Evolutionary conservation across 2,888 invertebrate genomes (phyloP), one percentile per base, ranked within the genome.

Genomic region (Alcis repandata): DNA sequence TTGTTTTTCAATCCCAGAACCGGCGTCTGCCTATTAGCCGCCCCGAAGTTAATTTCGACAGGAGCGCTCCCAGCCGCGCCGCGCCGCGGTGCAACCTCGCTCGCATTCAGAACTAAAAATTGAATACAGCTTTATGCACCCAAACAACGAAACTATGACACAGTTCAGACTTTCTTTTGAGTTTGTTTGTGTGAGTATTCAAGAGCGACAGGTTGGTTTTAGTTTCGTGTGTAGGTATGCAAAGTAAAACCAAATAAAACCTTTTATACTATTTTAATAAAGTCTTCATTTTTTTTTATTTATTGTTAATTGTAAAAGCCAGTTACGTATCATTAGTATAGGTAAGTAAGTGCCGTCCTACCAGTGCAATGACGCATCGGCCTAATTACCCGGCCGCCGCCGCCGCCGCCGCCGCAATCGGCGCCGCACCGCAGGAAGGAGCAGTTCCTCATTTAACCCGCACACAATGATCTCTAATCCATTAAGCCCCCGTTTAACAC

Each of bases 131-230:
- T 71, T 63, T 32, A 54, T 65, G 64, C 67, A 57, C 61, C 63
- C 61, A 40, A 61, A 66, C 60, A 69, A 66, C 63, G 65, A 66
- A 63, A 59, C 61, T 66, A 62, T 65, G 59, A 59, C 59, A 63
- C 62, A 59, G 57, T 48, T 65, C 36, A 45, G 33, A 68, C 3
- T 41, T 8, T 1, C n/a, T 41, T 41, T 41, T 6, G 20, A 45
- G 3, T 2, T 41, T 22, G 20, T 10, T 22, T 3, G 20, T 45
- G 45, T 22, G 20, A 22, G 13, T 20, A n/a, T 17, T 41, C 45
- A 11, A 40, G 40, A 40, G 2, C 6, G 27, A 27, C 27, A 27
- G 27, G 27, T 27, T 27, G 27, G 27, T 27, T 27, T 27, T 27
- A 27, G 6, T 27, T 27, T 27, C 27, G 27, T 27, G 27, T 27